Evolutionary conservation across 2,113 vertebrate genomes (phyloP), one percentile per base, ranked within the genome.

Genomic region (Chloropsis hardwickii): DNA sequence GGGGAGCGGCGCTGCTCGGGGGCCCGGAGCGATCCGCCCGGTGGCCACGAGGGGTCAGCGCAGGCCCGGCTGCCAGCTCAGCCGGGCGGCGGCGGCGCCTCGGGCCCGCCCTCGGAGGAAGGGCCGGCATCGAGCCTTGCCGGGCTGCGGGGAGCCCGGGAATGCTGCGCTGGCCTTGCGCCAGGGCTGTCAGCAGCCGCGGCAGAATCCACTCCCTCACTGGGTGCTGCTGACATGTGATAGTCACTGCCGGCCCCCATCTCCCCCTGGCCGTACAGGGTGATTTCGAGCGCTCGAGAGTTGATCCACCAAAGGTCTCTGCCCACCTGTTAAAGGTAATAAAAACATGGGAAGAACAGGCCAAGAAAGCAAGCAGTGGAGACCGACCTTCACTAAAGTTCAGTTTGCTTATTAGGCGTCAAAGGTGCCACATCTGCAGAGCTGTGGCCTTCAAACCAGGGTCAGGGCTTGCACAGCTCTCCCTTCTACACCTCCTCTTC

Each of bases 81-180:
- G 53, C 53, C 44, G 42, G 29, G 51, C 51, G 15, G 45, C 66
- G 5, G 20, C 21, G 17, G 47, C 16, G 1, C 10, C 10, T 3
- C 22, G 10, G 21, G 21, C 4, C 22, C 22, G 14, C 6, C 6
- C 65, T 0, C 11, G 0, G 0, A 8, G 9, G 5, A 4, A 3
- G 3, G 12, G 5, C 7, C 29, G 6, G 37, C 31, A 0, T 3
- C 0, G 0, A 23, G 6, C 24, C 11, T 4, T 0, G 64, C 24
- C 31, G 4, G 7, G 57, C 42, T 1, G 0, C 0, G 74, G 4
- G 18, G 39, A 11, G 31, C 65, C 2, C 1, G 12, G 11, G 20
- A 9, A 9, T 10, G 40, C 0, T 35, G 9, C 51, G 3, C 16
- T 2, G 42, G 23, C 8, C 2, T 25, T 9, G 2, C 1, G 10